These are phyloP conservation scores for Coelogynopora nodosa DNA, from an alignment of 2,888 invertebrate species.

Conservation along the genomic window DNA sequence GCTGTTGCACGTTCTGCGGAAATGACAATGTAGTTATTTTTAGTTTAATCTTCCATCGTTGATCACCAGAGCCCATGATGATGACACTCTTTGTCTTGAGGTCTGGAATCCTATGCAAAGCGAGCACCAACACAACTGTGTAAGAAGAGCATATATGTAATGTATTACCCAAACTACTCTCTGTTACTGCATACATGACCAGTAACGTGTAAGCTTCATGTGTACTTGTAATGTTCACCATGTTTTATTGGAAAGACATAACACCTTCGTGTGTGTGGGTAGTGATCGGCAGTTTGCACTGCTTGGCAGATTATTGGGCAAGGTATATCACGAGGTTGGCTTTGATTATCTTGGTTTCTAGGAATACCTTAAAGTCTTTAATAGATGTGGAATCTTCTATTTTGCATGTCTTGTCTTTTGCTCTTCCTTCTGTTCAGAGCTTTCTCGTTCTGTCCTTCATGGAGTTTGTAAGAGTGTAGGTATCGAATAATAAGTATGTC, in stretches of 20 bases:
- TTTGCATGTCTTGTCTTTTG: too few relatives aligned
- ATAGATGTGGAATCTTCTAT: too few relatives aligned
- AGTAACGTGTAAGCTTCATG: not conserved
- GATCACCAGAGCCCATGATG: conserved; percentile 28
- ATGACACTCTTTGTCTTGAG: conserved; percentile 19
- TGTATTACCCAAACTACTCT: conserved; percentile 27
- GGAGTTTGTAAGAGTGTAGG: not conserved
- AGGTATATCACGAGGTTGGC: too few relatives aligned
- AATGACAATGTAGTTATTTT: conserved; percentile 19
- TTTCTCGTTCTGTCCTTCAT: conserved; percentile 8
- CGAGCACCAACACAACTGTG: conserved; percentile 12
- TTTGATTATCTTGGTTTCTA: conserved; percentile 13
- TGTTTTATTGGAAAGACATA: conserved; percentile 6
- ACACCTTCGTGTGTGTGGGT: conserved; percentile 20
- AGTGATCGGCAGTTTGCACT: conserved; percentile 11
- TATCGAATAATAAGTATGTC: not conserved
- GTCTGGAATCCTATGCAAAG: not conserved
- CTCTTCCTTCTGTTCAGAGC: not conserved
- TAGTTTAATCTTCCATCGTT: not conserved
- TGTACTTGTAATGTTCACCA: conserved; percentile 23
- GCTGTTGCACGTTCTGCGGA: conserved; percentile 27
- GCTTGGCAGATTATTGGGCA: not conserved
- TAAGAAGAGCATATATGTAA: not conserved
- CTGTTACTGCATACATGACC: conserved; percentile 28
- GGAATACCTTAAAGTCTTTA: too few relatives aligned